phyloP scores from a whole-genome alignment of 2,797 vertebrate genomes.

The Fratercula arctica region DNA sequence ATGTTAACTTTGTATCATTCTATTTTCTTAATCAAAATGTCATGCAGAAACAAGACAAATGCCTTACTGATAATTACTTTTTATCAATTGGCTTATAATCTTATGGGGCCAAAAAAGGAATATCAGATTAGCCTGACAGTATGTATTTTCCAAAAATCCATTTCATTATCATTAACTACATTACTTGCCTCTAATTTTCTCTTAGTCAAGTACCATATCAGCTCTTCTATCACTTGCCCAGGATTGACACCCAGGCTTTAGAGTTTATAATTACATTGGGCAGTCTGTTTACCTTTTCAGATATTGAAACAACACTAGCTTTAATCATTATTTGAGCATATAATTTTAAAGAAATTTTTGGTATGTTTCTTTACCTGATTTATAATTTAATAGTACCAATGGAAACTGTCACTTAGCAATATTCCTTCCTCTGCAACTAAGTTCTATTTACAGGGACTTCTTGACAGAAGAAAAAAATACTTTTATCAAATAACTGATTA shows the following conservation, averaged over 20 bases:
- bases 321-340: not conserved
- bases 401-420: not conserved
- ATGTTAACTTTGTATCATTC: not conserved
- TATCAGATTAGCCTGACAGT: not conserved
- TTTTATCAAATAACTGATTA: not conserved
- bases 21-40: slow-evolving; percentile 5
- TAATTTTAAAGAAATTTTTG: not conserved
- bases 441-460: not conserved
- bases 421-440: not conserved
- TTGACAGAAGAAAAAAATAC: not conserved
- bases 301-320: not conserved
- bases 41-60: not conserved
- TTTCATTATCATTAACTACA: not conserved
- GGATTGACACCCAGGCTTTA: not conserved
- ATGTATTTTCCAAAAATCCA: not conserved
- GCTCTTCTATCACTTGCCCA: not conserved
- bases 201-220: not conserved
- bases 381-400: not conserved
- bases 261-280: not conserved
- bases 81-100: not conserved
- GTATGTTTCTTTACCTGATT: not conserved
- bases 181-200: not conserved
- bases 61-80: not conserved
- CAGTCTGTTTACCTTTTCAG: not conserved
- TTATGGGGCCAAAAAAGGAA: not conserved